Percentiles rank a stretch among this genome's conserved stretches.
Conservation (phyloP, 1,140 invertebrate species). For the Hyphantria cunea region DNA sequence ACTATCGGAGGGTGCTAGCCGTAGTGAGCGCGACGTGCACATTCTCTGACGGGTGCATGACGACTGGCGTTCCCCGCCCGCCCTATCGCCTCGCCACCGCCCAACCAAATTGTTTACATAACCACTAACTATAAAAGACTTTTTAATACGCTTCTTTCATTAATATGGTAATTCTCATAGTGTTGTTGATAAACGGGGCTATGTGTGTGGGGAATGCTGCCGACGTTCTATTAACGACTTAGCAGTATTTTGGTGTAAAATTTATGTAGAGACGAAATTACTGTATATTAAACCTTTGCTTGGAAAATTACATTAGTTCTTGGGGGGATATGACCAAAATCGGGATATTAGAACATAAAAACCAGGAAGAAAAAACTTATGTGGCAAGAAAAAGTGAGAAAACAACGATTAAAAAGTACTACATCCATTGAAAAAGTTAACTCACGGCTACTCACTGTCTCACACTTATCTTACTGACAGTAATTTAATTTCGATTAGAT, state of each 20-base stretch:
- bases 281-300: no score
- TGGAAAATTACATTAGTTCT: no score
- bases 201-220: not conserved
- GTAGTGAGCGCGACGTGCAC: conserved; percentile 40
- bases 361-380: no score
- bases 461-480: no score
- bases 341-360: no score
- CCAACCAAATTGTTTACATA: conserved; percentile 51
- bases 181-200: conserved; percentile 12
- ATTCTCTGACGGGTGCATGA: conserved; percentile 43
- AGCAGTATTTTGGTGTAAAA: not conserved
- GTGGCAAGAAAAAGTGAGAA: no score
- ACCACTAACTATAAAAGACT: conserved; percentile 35
- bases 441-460: no score
- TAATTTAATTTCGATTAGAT: no score
- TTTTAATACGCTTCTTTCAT: conserved; percentile 43
- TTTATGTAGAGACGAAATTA: no score
- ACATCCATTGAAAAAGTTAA: no score
- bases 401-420: no score
- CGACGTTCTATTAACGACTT: not conserved
- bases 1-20: conserved; percentile 6
- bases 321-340: no score
- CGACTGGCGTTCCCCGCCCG: conserved; percentile 66
- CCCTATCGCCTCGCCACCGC: conserved; percentile 57
- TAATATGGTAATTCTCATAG: conserved; percentile 44